Evolutionary conservation across 2,888 invertebrate genomes (phyloP), one percentile per base, ranked within the genome.

Genomic region (Drosophila paracracens): DNA sequence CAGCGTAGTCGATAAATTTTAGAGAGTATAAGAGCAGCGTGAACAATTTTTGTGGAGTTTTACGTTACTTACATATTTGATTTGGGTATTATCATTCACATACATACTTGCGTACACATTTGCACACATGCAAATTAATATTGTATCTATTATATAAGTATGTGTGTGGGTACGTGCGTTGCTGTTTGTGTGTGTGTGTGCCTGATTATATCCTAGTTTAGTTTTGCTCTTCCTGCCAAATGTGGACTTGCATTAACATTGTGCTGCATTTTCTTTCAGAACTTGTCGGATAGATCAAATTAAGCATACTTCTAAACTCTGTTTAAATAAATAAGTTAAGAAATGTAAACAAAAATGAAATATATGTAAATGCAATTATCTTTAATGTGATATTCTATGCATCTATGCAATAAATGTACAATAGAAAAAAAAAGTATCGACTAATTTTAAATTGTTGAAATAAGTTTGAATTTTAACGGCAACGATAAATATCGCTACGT

Each of bases 111-210:
- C 35, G 13, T 4, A 35, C 35, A 35, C 68, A 64, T 68, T 52
- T 50, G 57, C 64, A 71, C 57, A 62, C 66, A 80, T 66, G 63
- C 66, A 67, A 70, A 73, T 70, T 53, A 79, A 61, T 50, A 62
- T 38, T 46, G 63, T 57, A 50, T 31, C 31, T 62, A 62, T 56
- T 71, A 31, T 31, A 31, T 31, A 31, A 10, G 31, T 2, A 31
- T 31, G 31, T 31, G 31, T 31, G 31, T 31, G 62, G 54, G 31
- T 75, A 62, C 51, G 67, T 38, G 25, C 57, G 7, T 31, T 29
- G 29, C 7, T 8, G 27, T 56, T 25, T 29, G 7, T 31, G 31
- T 31, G 31, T 60, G 27, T 51, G 54, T 62, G 27, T 38, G 18
- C 27, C 8, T 46, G 70, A 65, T 64, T 60, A 58, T 60, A 74